Percentiles rank a stretch among this genome's conserved stretches.
These are phyloP conservation scores for Zaprionus bogoriensis DNA, from an alignment of 2,888 invertebrate species.

Conservation along the genomic window DNA sequence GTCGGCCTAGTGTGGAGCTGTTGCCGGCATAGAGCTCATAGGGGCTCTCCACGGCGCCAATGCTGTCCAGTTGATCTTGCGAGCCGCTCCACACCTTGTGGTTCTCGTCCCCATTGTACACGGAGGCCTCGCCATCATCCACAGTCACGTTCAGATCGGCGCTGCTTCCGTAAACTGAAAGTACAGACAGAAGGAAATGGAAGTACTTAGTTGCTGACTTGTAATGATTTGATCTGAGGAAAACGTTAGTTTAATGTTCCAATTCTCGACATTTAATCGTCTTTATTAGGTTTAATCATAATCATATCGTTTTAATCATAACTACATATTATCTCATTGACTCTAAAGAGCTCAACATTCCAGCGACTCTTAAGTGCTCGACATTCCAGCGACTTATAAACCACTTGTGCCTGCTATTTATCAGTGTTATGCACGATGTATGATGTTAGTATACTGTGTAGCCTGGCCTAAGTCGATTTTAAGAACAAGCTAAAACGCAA, in stretches of 20 bases:
- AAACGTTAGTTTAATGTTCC: no score
- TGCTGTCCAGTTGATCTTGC: constrained; percentile 87
- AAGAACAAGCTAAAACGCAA: constrained; percentile 36
- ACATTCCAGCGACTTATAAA: no score
- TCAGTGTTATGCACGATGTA: not conserved
- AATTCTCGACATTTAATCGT: no score
- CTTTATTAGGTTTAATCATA: no score
- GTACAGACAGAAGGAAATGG: not conserved
- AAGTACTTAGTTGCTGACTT: no score
- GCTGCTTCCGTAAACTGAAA: constrained; percentile 83
- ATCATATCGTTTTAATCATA: no score
- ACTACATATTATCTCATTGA: no score
- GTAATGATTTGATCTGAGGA: no score
- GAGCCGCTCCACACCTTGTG: constrained; percentile 96
- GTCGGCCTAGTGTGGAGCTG: constrained; percentile 85
- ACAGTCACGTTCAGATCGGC: constrained; percentile 83
- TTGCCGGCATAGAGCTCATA: constrained; percentile 87
- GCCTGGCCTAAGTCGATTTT: not conserved
- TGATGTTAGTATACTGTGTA: not conserved
- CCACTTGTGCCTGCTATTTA: no score
- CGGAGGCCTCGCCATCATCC: constrained; percentile 90
- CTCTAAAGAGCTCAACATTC: no score
- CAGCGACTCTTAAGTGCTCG: no score
- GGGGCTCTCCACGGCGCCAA: constrained; percentile 85
- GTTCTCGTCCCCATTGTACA: constrained; percentile 95